phyloP scores from a whole-genome alignment of 2,113 vertebrate species.

The Scomber colias region DNA sequence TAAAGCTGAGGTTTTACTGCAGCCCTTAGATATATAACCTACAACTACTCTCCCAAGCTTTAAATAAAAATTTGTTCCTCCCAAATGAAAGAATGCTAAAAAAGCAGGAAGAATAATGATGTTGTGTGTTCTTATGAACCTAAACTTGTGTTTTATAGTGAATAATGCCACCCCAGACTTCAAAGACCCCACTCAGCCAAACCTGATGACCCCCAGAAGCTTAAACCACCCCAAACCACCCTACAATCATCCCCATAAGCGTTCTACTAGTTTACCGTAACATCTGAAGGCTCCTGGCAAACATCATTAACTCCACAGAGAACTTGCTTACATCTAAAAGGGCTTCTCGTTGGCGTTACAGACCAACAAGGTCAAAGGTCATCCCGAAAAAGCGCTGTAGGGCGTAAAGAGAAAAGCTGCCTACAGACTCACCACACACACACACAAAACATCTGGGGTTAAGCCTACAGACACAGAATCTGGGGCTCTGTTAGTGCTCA shows the following conservation, averaged over 20 bases:
- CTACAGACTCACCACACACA: conserved; percentile 19
- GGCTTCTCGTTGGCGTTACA: conserved; percentile 10
- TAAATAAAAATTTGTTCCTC: not conserved
- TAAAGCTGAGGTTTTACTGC: conserved; percentile 4
- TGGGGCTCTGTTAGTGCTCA: conserved; percentile 58
- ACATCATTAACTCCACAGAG: conserved; percentile 48
- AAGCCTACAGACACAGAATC: conserved; percentile 32
- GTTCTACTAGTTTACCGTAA: conserved; percentile 29
- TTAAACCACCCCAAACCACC: not conserved
- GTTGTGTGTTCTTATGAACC: not conserved
- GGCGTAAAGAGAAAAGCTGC: conserved; percentile 7
- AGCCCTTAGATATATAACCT: not conserved
- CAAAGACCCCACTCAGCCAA: conserved; percentile 46
- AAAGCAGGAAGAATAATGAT: conserved; percentile 2
- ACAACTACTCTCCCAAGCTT: not conserved
- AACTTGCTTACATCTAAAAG: conserved; percentile 12
- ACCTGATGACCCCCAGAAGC: conserved; percentile 32
- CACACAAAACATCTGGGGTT: conserved; percentile 29
- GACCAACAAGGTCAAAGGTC: conserved; percentile 63
- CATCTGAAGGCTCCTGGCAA: conserved; percentile 53
- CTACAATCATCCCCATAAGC: conserved; percentile 12
- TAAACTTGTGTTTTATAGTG: not conserved
- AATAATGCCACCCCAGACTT: conserved; percentile 38
- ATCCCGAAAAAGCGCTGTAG: conserved; percentile 36
- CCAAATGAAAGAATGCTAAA: conserved; percentile 3